Evolutionary conservation across 1,140 invertebrate species (phyloP).

Genomic region (Habropoda laboriosa): DNA sequence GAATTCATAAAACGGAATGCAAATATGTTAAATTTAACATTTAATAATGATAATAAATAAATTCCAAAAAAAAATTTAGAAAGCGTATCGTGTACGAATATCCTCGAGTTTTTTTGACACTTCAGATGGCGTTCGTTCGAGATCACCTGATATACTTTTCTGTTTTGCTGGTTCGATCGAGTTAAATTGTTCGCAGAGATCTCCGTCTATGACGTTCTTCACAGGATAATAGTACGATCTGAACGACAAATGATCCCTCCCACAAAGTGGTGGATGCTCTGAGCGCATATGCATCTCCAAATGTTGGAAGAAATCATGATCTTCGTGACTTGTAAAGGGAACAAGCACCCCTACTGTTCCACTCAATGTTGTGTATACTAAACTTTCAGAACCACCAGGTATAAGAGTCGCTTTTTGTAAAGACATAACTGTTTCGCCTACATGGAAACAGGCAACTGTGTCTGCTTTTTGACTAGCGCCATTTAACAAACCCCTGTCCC

Average conservation of each 20-base stretch:
- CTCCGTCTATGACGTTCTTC: conserved; percentile 99
- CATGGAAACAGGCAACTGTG: conserved; percentile 94
- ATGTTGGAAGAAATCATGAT: conserved; percentile 99
- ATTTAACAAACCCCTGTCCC: conserved; percentile 98
- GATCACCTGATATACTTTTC: conserved; percentile 95
- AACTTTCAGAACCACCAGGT: conserved; percentile 97
- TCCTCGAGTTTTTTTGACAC: conserved; percentile 98
- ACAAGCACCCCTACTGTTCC: conserved; percentile 98
- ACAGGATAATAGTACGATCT: conserved; percentile 99
- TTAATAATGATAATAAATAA: conserved; percentile 10
- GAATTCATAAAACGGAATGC: conserved; percentile 30
- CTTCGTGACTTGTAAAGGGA: conserved; percentile 98
- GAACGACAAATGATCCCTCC: conserved; percentile 98
- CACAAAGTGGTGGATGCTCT: conserved; percentile 97
- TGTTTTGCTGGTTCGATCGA: conserved; percentile 97
- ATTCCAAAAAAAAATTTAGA: conserved; percentile 84
- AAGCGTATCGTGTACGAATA: conserved; percentile 96
- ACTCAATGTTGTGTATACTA: conserved; percentile 97
- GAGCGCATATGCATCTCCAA: conserved; percentile 99
- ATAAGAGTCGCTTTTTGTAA: conserved; percentile 97
- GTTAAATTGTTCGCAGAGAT: conserved; percentile 99
- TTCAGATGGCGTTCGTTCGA: conserved; percentile 97
- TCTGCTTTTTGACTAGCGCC: conserved; percentile 99
- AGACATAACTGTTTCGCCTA: conserved; percentile 96
- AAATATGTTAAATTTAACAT: background rate